Conservation (phyloP, 2,888 invertebrate species). For the Lysandra coridon region DNA sequence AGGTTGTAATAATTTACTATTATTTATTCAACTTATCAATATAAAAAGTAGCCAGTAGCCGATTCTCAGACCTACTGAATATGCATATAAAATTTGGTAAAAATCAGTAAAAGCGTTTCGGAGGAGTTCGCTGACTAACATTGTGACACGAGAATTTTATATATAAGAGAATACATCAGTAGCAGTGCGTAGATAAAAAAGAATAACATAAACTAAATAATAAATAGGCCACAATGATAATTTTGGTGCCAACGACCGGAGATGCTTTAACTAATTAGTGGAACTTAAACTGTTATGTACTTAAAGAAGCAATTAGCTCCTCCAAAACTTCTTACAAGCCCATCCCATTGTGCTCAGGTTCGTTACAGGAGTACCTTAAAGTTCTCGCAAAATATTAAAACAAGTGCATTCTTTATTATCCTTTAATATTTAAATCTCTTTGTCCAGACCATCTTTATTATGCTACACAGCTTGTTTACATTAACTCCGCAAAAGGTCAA, state of each 20-base stretch:
- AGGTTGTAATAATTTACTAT: too few species aligned
- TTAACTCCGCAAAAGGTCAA: constrained; percentile 10
- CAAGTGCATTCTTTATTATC: constrained; percentile 25
- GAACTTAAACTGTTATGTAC: background rate
- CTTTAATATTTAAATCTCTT: constrained; percentile 18
- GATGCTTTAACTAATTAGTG: constrained; percentile 21
- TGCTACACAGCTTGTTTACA: constrained; percentile 11
- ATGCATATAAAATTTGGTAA: too few species aligned
- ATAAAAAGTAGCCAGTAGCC: too few species aligned
- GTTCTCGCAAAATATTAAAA: constrained; percentile 3
- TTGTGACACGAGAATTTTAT: too few species aligned
- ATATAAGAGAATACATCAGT: background rate
- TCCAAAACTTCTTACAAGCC: background rate
- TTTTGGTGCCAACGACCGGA: background rate
- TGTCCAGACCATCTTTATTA: background rate
- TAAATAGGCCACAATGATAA: constrained; percentile 14
- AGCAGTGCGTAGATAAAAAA: background rate
- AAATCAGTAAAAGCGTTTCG: too few species aligned
- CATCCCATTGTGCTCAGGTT: background rate
- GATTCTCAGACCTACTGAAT: too few species aligned
- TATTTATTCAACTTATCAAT: too few species aligned
- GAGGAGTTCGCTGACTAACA: too few species aligned
- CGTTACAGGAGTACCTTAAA: constrained; percentile 11
- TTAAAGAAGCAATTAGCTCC: constrained; percentile 17
- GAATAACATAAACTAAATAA: background rate